phyloP scores from a whole-genome alignment of 53 echinoderm and acorn worm genomes.

The Hippasteria phrygiana region DNA sequence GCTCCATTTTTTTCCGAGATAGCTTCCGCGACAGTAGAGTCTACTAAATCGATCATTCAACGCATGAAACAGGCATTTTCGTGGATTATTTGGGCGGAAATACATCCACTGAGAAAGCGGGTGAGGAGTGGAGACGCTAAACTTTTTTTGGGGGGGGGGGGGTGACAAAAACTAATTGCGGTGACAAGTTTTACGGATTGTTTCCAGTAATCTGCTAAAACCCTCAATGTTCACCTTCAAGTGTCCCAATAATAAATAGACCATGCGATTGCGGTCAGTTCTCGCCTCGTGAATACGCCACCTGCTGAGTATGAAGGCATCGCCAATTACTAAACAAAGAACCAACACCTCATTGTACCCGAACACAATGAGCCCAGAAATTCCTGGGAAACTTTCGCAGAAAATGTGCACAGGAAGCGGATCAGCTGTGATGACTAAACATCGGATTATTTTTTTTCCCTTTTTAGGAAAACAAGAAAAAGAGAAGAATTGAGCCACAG shows the following conservation, averaged over 20 bases:
- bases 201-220: not conserved
- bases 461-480: not conserved
- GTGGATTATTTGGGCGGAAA: no score
- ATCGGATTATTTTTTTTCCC: not conserved
- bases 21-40: no score
- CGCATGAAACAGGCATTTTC: no score
- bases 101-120: no score
- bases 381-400: slow-evolving; percentile 32
- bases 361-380: not conserved
- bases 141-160: no score
- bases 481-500: not conserved
- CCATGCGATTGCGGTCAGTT: not conserved
- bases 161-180: no score
- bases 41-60: no score
- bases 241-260: not conserved
- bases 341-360: slow-evolving; percentile 23
- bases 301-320: not conserved
- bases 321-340: not conserved
- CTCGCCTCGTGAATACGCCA: not conserved
- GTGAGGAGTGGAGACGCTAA: no score
- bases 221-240: not conserved
- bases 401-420: not conserved
- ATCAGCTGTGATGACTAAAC: slow-evolving; percentile 30
- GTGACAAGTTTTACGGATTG: not conserved
- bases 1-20: no score